Evolutionary conservation across 2,113 vertebrate species (phyloP), one percentile per base, ranked within the genome.

Genomic region (Nematolebias whitei): DNA sequence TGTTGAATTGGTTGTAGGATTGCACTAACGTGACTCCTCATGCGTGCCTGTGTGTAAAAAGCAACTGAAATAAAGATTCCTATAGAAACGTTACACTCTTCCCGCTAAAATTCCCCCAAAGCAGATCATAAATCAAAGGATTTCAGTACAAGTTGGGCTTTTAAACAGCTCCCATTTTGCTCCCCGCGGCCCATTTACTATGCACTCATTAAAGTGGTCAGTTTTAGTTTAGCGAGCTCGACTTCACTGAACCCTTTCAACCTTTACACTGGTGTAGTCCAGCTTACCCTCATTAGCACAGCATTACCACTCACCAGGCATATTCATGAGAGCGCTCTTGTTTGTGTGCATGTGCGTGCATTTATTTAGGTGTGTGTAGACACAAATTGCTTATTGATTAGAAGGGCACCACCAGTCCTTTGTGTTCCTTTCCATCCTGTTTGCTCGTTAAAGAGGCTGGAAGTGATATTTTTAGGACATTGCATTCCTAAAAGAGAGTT

Each of bases 251-350:
- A 84, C 85, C 67, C 85, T 59, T 16, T 83, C 73, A 87, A 70
- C 80, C 57, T 49, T 83, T 78, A 74, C 80, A 75, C 62, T 80
- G 83, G 82, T 67, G 76, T 66, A 85, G 78, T 70, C 60, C 74
- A 82, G 81, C 53, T 87, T 81, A 74, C 60, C 65, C 64, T 85
- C 78, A 85, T 87, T 86, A 86, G 70, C 48, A 41, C 58, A 67
- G 68, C 71, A 84, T 88, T 86, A 78, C 69, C 64, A 72, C 69
- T 76, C 75, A 70, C 23, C 55, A 50, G 74, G 45, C 38, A 61
- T 53, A 11, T 60, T 29, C 19, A 26, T 54, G 23, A 0, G 1
- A 14, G 48, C 39, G 45, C 23, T 9, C 23, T 16, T 59, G 22
- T 56, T 39, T 9, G 8, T 43, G 13, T 67, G 38, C 18, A 4